Conservation (phyloP, 2,888 invertebrate species). For the Venustoraphidia nigricollis region DNA sequence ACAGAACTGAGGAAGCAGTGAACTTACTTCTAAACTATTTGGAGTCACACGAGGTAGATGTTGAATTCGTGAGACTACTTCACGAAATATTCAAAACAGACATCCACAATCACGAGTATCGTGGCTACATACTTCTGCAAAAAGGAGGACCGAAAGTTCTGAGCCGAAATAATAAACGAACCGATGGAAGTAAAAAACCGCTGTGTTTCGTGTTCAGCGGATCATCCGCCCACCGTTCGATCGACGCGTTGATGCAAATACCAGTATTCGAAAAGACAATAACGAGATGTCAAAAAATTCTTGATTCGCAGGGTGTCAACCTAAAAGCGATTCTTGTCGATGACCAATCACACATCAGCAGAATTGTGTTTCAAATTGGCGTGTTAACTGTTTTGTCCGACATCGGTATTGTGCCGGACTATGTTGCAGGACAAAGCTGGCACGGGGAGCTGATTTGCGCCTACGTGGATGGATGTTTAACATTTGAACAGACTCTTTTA, state of each 20-base stretch:
- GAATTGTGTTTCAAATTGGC: conserved; percentile 48
- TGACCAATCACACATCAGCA: conserved; percentile 55
- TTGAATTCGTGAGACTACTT: conserved; percentile 41
- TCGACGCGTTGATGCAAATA: conserved; percentile 41
- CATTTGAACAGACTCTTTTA: conserved; percentile 64
- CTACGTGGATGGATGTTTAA: conserved; percentile 78
- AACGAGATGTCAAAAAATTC: conserved; percentile 38
- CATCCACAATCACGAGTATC: conserved; percentile 39
- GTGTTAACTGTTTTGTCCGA: conserved; percentile 31
- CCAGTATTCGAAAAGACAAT: conserved; percentile 51
- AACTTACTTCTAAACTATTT: conserved; percentile 46
- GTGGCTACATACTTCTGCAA: conserved; percentile 40
- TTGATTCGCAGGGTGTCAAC: conserved; percentile 47
- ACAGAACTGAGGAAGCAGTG: conserved; percentile 61
- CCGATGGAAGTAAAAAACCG: conserved; percentile 39
- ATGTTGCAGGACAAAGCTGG: conserved; percentile 44
- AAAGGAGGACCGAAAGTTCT: conserved; percentile 19
- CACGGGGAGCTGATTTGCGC: conserved; percentile 83
- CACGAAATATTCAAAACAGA: conserved; percentile 34
- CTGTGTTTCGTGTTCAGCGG: conserved; percentile 58
- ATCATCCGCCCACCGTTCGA: background rate
- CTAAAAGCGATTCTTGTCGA: conserved; percentile 44
- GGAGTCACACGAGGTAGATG: conserved; percentile 41
- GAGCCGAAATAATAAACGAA: conserved; percentile 36
- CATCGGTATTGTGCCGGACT: conserved; percentile 22